A percentile compares a stretch with the other conserved stretches of the same genome.
Evolutionary conservation across 2,888 invertebrate species (phyloP).

Genomic region (Dermolepida albohirtum): DNA sequence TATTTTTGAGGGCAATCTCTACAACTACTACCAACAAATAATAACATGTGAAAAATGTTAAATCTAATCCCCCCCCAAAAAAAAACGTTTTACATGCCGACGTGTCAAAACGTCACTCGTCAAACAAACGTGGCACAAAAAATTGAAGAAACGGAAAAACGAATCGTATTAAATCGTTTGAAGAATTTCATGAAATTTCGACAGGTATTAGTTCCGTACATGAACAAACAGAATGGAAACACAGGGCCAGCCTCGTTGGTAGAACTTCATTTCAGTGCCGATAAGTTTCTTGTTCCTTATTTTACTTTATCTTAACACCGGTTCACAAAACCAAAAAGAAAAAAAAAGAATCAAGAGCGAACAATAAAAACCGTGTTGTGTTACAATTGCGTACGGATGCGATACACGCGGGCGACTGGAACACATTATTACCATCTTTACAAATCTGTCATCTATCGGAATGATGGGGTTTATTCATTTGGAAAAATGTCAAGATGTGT

Average conservation of each 20-base stretch:
- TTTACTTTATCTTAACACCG: conserved; percentile 23
- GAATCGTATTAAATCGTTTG: conserved; percentile 31
- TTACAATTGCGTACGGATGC: conserved; percentile 54
- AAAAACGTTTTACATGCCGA: not conserved
- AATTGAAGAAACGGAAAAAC: not conserved
- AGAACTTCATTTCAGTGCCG: too few relatives aligned
- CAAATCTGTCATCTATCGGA: conserved; percentile 32
- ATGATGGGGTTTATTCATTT: conserved; percentile 51
- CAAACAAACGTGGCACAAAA: not conserved
- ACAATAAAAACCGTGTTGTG: conserved; percentile 56
- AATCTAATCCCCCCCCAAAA: too few relatives aligned
- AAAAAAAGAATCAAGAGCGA: not conserved
- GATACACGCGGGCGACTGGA: conserved; percentile 47
- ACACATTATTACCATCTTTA: conserved; percentile 28
- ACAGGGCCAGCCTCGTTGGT: conserved; percentile 2
- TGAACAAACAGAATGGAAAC: conserved; percentile 55
- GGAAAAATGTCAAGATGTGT: conserved; percentile 61
- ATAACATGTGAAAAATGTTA: too few relatives aligned
- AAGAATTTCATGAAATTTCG: conserved; percentile 52
- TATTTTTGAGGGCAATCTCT: too few relatives aligned
- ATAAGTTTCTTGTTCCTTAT: too few relatives aligned
- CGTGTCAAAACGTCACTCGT: not conserved
- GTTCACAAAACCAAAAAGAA: not conserved
- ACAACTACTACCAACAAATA: too few relatives aligned
- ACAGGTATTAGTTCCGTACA: conserved; percentile 62